These are phyloP conservation scores for Hirundichthys speculiger DNA, from an alignment of 2,113 vertebrate genomes.

Conservation along the genomic window DNA sequence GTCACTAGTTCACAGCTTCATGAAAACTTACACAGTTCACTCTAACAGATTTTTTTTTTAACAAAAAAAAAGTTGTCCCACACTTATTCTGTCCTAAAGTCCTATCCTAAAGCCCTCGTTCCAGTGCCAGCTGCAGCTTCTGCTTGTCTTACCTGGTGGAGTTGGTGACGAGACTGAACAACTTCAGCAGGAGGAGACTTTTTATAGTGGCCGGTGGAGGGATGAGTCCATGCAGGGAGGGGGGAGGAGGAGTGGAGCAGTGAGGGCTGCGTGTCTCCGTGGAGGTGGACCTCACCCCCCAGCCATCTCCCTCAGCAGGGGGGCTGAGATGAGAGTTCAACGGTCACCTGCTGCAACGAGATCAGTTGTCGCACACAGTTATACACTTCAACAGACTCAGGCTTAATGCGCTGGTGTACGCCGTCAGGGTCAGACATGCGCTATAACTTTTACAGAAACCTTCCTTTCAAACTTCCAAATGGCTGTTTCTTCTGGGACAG, in stretches of 20 bases:
- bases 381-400: slow-evolving; percentile 7
- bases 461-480: not conserved
- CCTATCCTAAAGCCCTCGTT: not conserved
- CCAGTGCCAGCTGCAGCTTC: slow-evolving; percentile 6
- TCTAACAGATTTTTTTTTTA: not conserved
- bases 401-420: slow-evolving; percentile 7
- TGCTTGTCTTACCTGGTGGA: slow-evolving; percentile 77
- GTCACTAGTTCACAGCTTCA: not conserved
- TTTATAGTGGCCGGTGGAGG: slow-evolving; percentile 70
- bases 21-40: not conserved
- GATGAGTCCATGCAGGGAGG: slow-evolving; percentile 38
- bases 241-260: slow-evolving; percentile 42
- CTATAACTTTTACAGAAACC: not conserved
- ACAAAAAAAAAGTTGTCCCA: not conserved
- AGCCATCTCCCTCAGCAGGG: slow-evolving; percentile 59
- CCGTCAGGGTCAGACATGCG: not conserved
- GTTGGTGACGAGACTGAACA: slow-evolving; percentile 75
- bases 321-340: slow-evolving; percentile 71
- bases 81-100: not conserved
- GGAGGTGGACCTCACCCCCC: slow-evolving; percentile 83
- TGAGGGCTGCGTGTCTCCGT: slow-evolving; percentile 68
- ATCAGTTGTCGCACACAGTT: slow-evolving; percentile 36
- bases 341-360: slow-evolving; percentile 69
- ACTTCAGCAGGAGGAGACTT: slow-evolving; percentile 39
- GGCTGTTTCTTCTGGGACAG: not conserved